These are phyloP conservation scores for Tetheella fluctuosa DNA, from an alignment of 2,888 invertebrate species.

Conservation along the genomic window DNA sequence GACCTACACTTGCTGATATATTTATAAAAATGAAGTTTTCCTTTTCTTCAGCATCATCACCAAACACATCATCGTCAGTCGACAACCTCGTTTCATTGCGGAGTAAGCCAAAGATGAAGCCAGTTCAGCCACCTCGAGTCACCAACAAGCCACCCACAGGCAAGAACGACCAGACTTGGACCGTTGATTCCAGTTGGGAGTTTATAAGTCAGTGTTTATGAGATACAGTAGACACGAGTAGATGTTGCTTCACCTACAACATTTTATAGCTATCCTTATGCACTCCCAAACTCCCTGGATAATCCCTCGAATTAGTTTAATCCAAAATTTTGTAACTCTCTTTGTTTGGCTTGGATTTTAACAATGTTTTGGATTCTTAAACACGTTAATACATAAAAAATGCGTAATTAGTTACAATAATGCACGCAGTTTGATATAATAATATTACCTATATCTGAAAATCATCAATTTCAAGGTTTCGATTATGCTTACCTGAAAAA, in stretches of 20 bases:
- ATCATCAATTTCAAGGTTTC: background rate
- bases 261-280: conserved; percentile 32
- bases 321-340: background rate
- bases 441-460: too few relatives aligned
- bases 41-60: conserved; percentile 72
- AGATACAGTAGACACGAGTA: conserved; percentile 42
- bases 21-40: background rate
- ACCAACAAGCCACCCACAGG: conserved; percentile 71
- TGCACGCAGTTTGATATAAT: background rate
- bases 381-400: background rate
- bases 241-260: conserved; percentile 7
- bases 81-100: conserved; percentile 86
- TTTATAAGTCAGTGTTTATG: conserved; percentile 88
- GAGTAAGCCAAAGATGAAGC: conserved; percentile 86
- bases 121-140: conserved; percentile 89
- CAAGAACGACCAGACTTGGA: conserved; percentile 88
- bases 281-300: conserved; percentile 38
- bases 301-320: background rate
- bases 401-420: background rate
- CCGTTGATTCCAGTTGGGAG: conserved; percentile 95
- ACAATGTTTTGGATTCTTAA: background rate
- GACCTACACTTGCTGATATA: background rate
- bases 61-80: conserved; percentile 86
- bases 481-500: background rate
- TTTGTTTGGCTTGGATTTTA: conserved; percentile 5